Evolutionary conservation across 2,797 vertebrate species (phyloP).

Genomic region (Jordanella pulchra): DNA sequence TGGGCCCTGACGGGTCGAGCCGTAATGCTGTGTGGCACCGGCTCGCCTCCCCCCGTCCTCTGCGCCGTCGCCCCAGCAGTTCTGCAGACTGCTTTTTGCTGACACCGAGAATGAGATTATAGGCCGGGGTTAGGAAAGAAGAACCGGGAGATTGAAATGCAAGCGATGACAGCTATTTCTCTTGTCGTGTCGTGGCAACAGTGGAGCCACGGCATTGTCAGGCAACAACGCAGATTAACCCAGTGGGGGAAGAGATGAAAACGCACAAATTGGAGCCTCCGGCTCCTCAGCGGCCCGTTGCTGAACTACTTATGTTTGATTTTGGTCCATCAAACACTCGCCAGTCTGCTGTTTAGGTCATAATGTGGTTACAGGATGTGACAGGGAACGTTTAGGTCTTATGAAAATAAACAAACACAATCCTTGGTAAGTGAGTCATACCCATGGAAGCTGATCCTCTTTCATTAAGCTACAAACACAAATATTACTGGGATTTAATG

Average conservation of each 20-base stretch:
- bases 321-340: slow-evolving; percentile 40
- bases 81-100: slow-evolving; percentile 74
- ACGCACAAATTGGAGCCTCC: slow-evolving; percentile 45
- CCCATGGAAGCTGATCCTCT: background rate
- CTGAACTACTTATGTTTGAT: slow-evolving; percentile 40
- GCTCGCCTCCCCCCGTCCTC: slow-evolving; percentile 65
- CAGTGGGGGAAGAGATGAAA: slow-evolving; percentile 54
- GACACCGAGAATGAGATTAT: slow-evolving; percentile 76
- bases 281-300: slow-evolving; percentile 47
- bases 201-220: slow-evolving; percentile 58
- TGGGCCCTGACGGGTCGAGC: slow-evolving; percentile 62
- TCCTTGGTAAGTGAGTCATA: background rate
- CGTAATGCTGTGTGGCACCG: slow-evolving; percentile 72
- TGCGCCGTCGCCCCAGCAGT: slow-evolving; percentile 58
- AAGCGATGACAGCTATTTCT: slow-evolving; percentile 67
- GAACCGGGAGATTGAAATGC: slow-evolving; percentile 67
- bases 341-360: slow-evolving; percentile 59
- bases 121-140: slow-evolving; percentile 56
- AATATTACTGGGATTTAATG: background rate
- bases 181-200: slow-evolving; percentile 57
- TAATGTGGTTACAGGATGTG: too few species aligned
- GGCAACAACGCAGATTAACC: slow-evolving; percentile 64
- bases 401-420: background rate
- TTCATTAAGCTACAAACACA: too few species aligned
- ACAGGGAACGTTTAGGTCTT: background rate